Evolutionary conservation across 2,113 vertebrate genomes (phyloP).

Genomic region (Calonectris borealis): DNA sequence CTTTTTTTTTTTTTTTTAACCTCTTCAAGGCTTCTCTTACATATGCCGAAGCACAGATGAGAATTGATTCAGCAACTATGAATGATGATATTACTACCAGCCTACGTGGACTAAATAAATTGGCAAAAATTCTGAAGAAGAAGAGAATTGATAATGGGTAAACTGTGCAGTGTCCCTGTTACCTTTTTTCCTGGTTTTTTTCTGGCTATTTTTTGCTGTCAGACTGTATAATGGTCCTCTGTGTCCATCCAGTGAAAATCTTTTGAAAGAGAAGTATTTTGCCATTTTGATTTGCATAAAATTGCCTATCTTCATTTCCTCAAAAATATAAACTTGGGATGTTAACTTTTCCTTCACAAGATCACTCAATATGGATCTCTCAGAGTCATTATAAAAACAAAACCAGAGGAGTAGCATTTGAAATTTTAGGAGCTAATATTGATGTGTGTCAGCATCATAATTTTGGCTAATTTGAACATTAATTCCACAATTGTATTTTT

Average conservation of each 20-base stretch:
- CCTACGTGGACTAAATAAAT: slow-evolving; percentile 88
- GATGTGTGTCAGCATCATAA: not conserved
- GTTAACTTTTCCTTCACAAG: not conserved
- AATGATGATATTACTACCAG: slow-evolving; percentile 88
- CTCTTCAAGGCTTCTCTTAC: slow-evolving; percentile 89
- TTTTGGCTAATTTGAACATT: not conserved
- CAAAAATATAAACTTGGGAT: not conserved
- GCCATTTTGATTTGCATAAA: not conserved
- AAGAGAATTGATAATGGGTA: slow-evolving; percentile 91
- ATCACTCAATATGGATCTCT: not conserved
- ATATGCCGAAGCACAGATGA: slow-evolving; percentile 97
- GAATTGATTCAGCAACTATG: slow-evolving; percentile 88
- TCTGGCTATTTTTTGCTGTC: not conserved
- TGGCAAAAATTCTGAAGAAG: slow-evolving; percentile 93
- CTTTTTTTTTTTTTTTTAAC: not conserved
- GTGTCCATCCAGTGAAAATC: not conserved
- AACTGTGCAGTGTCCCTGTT: not conserved
- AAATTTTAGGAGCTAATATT: not conserved
- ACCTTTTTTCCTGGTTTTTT: not conserved
- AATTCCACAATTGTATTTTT: not conserved
- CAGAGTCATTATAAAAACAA: not conserved
- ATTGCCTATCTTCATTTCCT: not conserved
- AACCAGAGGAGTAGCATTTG: not conserved
- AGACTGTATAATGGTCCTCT: not conserved
- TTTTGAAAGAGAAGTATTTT: not conserved